phyloP scores from a whole-genome alignment of 92 coral and sea anemone species.

The Blastomussa wellsi region DNA sequence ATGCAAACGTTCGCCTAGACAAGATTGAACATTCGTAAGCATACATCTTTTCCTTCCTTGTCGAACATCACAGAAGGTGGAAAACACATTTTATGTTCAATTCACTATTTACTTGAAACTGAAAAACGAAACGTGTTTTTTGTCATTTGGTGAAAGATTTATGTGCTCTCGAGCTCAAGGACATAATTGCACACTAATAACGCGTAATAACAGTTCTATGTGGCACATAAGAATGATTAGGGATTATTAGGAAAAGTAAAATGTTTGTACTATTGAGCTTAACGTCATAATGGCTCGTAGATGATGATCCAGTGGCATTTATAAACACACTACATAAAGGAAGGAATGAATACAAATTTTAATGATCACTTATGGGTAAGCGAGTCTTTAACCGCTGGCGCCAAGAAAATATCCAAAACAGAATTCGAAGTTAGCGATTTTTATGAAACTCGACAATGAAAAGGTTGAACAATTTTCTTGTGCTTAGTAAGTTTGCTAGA shows the following conservation, averaged over 20 bases:
- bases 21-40: not conserved
- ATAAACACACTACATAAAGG: not conserved
- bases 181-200: not conserved
- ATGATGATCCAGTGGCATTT: not conserved
- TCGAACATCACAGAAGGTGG: not conserved
- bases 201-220: not conserved
- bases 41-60: not conserved
- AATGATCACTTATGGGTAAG: not conserved
- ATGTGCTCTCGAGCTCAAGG: not conserved
- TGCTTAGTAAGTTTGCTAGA: too few species aligned
- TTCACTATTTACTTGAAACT: not conserved
- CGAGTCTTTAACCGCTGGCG: not conserved
- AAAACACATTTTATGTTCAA: not conserved
- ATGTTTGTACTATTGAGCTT: not conserved
- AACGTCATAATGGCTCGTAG: not conserved
- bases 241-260: not conserved
- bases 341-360: not conserved
- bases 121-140: not conserved
- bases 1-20: not conserved
- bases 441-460: not conserved
- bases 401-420: not conserved
- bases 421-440: not conserved
- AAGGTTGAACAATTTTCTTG: too few species aligned
- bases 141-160: not conserved
- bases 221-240: too few species aligned